Evolutionary conservation across 2,888 invertebrate species (phyloP).

Genomic region (Alloscopus bannaensis): DNA sequence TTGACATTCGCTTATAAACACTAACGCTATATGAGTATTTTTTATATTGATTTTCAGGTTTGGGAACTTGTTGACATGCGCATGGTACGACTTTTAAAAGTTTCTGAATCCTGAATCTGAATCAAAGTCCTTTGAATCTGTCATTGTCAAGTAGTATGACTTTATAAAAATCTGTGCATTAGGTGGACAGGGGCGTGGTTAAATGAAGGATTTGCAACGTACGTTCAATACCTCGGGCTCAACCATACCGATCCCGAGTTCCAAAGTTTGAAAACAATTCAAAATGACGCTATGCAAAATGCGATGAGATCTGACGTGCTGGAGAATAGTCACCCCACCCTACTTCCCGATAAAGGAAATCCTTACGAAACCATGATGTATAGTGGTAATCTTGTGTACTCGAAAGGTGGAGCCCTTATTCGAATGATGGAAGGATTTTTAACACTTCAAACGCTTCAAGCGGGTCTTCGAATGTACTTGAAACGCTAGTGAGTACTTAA

Average conservation of each 20-base stretch:
- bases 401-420: constrained; percentile 78
- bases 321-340: constrained; percentile 59
- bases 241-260: constrained; percentile 75
- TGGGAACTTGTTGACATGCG: constrained; percentile 74
- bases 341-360: constrained; percentile 65
- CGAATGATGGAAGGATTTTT: constrained; percentile 79
- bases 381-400: constrained; percentile 58
- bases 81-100: constrained; percentile 71
- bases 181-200: constrained; percentile 80
- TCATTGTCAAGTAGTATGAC: too few relatives aligned
- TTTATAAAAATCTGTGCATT: background rate
- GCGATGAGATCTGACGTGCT: constrained; percentile 66
- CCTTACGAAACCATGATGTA: constrained; percentile 67
- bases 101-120: background rate
- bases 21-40: constrained; percentile 75
- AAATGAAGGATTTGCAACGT: constrained; percentile 84
- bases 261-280: constrained; percentile 60
- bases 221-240: constrained; percentile 83
- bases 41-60: constrained; percentile 54
- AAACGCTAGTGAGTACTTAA: constrained; percentile 58
- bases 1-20: too few relatives aligned
- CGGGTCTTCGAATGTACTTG: constrained; percentile 77
- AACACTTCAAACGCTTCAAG: constrained; percentile 79
- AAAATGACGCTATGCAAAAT: constrained; percentile 61
- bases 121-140: too few relatives aligned